These are phyloP conservation scores for Grammomys dolichurus DNA, from an alignment of 2,113 vertebrate genomes.

Conservation along the genomic window DNA sequence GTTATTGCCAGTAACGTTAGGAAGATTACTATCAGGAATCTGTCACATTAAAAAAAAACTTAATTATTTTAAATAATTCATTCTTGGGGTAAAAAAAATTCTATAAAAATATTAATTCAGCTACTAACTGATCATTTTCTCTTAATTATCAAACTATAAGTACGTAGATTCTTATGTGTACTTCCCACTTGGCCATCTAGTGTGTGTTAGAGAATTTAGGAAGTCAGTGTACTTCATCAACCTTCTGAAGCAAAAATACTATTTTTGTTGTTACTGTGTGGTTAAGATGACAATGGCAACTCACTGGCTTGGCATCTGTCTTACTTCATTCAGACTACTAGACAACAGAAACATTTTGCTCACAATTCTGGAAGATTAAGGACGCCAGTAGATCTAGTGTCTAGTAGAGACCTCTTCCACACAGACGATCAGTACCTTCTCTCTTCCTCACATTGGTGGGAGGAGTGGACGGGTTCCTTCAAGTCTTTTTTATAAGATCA, in stretches of 20 bases:
- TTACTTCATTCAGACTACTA: neutral
- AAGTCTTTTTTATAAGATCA: neutral
- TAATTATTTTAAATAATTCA: slow-evolving; percentile 15
- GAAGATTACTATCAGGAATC: neutral
- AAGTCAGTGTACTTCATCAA: neutral
- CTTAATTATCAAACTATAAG: neutral
- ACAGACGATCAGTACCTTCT: neutral
- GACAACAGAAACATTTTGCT: neutral
- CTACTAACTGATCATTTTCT: neutral
- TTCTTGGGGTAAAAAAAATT: neutral
- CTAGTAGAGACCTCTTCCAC: no score
- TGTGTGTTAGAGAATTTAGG: neutral
- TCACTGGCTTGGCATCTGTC: no score
- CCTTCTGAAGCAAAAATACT: neutral
- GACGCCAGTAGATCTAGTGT: neutral
- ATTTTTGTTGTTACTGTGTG: neutral
- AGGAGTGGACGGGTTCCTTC: neutral
- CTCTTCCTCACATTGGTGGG: neutral
- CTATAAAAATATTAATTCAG: neutral
- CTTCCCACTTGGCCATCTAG: neutral
- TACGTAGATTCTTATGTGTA: neutral
- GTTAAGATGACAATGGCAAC: rapidly evolving
- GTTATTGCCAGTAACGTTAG: neutral
- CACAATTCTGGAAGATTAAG: neutral
- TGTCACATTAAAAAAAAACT: neutral